Evolutionary conservation across 2,113 vertebrate genomes (phyloP).

Genomic region (Ciconia boyciana): DNA sequence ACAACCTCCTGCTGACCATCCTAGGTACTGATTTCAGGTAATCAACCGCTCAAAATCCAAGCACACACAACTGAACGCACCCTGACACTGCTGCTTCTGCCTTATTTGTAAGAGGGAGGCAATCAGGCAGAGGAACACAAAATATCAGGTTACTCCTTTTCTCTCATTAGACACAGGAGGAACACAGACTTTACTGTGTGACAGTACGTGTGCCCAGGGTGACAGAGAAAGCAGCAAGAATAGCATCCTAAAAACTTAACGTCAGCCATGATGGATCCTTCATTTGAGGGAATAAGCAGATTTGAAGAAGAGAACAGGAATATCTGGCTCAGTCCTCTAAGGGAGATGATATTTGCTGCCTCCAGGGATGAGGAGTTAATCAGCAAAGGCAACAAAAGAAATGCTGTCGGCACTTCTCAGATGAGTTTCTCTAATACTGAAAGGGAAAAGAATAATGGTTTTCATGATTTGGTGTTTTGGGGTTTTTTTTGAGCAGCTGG

Average conservation of each 20-base stretch:
- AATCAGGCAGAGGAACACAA: neutral
- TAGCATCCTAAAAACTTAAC: neutral
- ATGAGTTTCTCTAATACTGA: neutral
- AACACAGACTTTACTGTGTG: neutral
- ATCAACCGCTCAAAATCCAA: neutral
- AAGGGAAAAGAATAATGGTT: neutral
- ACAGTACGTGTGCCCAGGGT: fast-evolving
- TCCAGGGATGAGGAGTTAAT: neutral
- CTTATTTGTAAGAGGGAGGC: neutral
- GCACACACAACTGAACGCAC: neutral
- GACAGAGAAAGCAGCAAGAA: neutral
- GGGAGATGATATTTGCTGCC: neutral
- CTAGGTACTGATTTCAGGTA: too few species aligned
- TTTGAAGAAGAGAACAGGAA: neutral
- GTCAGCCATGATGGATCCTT: neutral
- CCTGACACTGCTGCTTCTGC: neutral
- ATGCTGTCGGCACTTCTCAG: neutral
- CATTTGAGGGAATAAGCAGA: neutral
- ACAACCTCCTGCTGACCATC: neutral
- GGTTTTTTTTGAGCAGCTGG: neutral
- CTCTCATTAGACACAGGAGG: neutral
- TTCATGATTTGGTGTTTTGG: neutral
- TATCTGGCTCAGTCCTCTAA: neutral
- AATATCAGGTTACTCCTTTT: neutral
- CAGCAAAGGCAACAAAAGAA: neutral